phyloP scores from a whole-genome alignment of 2,888 invertebrate genomes.

The Watsonalla binaria region DNA sequence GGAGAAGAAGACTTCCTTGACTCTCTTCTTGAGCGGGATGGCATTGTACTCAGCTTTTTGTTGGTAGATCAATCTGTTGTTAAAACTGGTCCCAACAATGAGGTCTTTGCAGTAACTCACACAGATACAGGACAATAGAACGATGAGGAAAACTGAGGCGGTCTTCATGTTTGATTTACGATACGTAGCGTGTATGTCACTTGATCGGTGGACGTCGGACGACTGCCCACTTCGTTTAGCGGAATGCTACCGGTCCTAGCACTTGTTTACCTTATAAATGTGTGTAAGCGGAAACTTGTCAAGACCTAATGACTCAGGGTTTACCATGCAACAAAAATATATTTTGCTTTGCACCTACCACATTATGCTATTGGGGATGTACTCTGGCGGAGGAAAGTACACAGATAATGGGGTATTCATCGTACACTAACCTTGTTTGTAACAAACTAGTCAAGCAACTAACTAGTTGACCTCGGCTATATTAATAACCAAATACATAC shows the following conservation, averaged over 20 bases:
- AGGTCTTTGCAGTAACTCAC: constrained; percentile 57
- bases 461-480: background rate
- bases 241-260: constrained; percentile 18
- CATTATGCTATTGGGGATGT: constrained; percentile 4
- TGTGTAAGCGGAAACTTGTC: constrained; percentile 43
- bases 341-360: constrained; percentile 4
- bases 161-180: constrained; percentile 50
- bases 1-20: constrained; percentile 66
- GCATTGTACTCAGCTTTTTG: constrained; percentile 66
- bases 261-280: constrained; percentile 41
- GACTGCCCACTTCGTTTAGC: constrained; percentile 33
- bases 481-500: too few relatives aligned
- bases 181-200: constrained; percentile 23
- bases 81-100: constrained; percentile 67
- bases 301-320: constrained; percentile 13
- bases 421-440: background rate
- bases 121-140: constrained; percentile 47
- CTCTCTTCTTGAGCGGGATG: constrained; percentile 67
- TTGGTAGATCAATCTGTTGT: constrained; percentile 58
- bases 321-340: constrained; percentile 8
- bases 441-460: background rate
- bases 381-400: background rate
- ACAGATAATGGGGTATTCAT: background rate
- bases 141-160: constrained; percentile 41
- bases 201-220: constrained; percentile 36